A percentile compares a stretch with the other conserved stretches of the same genome.
These are phyloP conservation scores for Aspidoscelis tigris DNA, from an alignment of 2,113 vertebrate genomes.

Conservation along the genomic window DNA sequence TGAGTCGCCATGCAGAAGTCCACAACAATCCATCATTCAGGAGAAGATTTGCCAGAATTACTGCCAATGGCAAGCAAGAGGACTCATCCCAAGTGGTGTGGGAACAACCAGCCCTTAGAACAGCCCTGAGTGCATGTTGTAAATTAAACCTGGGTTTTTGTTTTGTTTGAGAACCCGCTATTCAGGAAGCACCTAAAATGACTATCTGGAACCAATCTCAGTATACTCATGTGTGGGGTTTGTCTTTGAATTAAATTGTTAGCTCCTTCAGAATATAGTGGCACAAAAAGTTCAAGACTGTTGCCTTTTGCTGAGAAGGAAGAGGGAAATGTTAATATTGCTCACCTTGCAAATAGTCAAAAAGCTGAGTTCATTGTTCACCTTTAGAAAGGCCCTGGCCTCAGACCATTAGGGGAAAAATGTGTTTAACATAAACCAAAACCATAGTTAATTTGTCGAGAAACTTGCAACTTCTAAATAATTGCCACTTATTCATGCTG, in stretches of 20 bases:
- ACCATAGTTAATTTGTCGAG: not conserved
- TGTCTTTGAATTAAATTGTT: slow-evolving; percentile 30
- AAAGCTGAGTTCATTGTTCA: not conserved
- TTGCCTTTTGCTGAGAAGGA: not conserved
- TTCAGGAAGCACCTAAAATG: too few relatives aligned
- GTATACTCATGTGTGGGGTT: not conserved
- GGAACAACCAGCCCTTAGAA: too few relatives aligned
- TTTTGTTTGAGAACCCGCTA: too few relatives aligned
- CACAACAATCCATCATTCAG: too few relatives aligned
- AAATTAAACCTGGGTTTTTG: too few relatives aligned
- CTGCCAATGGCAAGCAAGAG: too few relatives aligned
- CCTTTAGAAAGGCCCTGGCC: not conserved
- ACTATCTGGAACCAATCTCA: not conserved
- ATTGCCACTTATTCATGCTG: not conserved
- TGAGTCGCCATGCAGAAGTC: too few relatives aligned
- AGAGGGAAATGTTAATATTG: not conserved
- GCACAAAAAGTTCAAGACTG: not conserved
- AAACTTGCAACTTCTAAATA: not conserved
- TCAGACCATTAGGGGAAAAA: too few relatives aligned
- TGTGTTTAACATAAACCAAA: not conserved
- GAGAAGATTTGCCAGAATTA: too few relatives aligned
- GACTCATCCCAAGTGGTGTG: too few relatives aligned
- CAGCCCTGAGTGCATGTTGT: too few relatives aligned
- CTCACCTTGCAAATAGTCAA: not conserved
- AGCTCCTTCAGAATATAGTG: not conserved